Evolutionary conservation across 2,888 invertebrate species (phyloP).

Genomic region (Timema cristinae): DNA sequence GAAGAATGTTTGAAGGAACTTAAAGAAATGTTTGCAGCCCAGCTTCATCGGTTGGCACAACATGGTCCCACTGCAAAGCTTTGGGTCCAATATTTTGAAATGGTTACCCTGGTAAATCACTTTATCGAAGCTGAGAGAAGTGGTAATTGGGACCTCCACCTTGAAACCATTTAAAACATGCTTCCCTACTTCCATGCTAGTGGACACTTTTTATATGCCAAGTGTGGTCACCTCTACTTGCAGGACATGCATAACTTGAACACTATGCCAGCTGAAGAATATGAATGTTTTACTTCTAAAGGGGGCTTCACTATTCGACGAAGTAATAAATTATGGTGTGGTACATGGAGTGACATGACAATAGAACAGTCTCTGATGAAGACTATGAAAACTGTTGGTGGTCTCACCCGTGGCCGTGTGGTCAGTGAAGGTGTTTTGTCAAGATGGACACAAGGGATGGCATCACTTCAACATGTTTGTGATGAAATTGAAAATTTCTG

Average conservation of each 20-base stretch:
- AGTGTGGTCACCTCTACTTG: conserved; percentile 30
- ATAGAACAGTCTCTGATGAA: too few relatives aligned
- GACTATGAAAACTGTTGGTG: too few relatives aligned
- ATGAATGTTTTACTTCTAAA: conserved; percentile 17
- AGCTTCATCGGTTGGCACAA: conserved; percentile 8
- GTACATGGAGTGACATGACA: too few relatives aligned
- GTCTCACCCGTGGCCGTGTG: too few relatives aligned
- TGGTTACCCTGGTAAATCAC: conserved; percentile 22
- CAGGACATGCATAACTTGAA: conserved; percentile 28
- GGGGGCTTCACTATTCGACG: conserved; percentile 18
- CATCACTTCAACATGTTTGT: too few relatives aligned
- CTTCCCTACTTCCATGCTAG: conserved; percentile 27
- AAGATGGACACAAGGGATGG: too few relatives aligned
- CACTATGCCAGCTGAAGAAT: conserved; percentile 17
- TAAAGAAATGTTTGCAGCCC: conserved; percentile 7
- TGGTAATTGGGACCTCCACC: conserved; percentile 27
- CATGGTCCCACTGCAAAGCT: conserved; percentile 24
- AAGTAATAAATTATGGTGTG: conserved; percentile 14
- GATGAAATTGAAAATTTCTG: too few relatives aligned
- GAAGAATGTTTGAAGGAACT: conserved; percentile 1
- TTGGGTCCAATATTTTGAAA: conserved; percentile 28
- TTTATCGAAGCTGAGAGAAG: conserved; percentile 23
- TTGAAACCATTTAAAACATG: conserved; percentile 25
- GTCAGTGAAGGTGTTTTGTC: too few relatives aligned
- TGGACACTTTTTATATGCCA: conserved; percentile 33